phyloP scores from a whole-genome alignment of 2,888 invertebrate species.

The Phalera bucephala region DNA sequence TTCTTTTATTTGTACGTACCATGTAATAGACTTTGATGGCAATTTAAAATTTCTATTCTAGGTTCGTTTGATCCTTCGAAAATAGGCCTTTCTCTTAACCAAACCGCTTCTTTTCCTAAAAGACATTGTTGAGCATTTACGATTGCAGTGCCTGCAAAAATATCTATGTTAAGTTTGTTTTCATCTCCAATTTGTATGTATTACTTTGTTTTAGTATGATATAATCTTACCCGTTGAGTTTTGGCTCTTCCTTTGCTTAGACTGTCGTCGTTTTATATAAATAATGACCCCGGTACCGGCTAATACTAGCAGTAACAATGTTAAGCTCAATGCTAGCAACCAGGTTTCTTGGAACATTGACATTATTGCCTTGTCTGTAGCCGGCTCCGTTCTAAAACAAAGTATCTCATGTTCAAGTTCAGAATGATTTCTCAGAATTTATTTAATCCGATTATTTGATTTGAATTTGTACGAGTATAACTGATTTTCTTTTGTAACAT shows the following conservation, averaged over 20 bases:
- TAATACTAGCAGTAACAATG: conserved; percentile 66
- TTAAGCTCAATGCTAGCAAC: conserved; percentile 68
- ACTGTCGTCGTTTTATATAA: conserved; percentile 63
- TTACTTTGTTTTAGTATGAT: conserved; percentile 2
- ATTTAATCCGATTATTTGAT: no score
- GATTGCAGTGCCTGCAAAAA: conserved; percentile 58
- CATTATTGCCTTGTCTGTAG: conserved; percentile 73
- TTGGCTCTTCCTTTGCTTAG: conserved; percentile 70
- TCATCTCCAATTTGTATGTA: not conserved
- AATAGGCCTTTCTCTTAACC: conserved; percentile 69
- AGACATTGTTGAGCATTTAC: conserved; percentile 74
- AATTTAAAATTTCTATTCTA: conserved; percentile 73
- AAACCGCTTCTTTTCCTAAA: conserved; percentile 74
- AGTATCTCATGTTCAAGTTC: conserved; percentile 23
- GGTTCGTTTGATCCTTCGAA: conserved; percentile 75
- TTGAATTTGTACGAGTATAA: no score
- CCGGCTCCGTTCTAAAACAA: conserved; percentile 75
- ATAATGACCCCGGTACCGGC: conserved; percentile 64
- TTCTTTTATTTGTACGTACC: conserved; percentile 51
- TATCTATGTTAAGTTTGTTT: not conserved
- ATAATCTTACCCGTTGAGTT: conserved; percentile 58
- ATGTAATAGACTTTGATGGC: conserved; percentile 69
- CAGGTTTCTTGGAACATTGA: conserved; percentile 79
- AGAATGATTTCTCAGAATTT: not conserved
- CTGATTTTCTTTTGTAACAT: no score